phyloP scores from a whole-genome alignment of 64 coral and sea anemone genomes.

The Catalaphyllia jardinei region DNA sequence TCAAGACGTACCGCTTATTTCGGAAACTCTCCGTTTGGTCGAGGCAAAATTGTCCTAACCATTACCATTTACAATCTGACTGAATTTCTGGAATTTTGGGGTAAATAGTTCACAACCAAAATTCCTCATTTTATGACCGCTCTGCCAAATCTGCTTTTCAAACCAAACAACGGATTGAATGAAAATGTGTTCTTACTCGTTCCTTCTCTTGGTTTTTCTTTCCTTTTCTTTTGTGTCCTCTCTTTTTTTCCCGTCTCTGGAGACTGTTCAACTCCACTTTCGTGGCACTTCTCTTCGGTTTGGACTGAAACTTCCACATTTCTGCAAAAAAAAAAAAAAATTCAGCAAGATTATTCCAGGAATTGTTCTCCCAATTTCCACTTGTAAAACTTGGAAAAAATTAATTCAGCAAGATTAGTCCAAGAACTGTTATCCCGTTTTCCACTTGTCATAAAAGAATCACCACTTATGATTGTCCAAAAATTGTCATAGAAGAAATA shows the following conservation, averaged over 20 bases:
- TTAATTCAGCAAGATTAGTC: not conserved
- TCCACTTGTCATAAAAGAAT: not conserved
- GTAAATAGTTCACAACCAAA: too few relatives aligned
- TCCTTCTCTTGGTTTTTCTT: slow-evolving; percentile 40
- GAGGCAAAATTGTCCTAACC: too few relatives aligned
- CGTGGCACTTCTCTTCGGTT: not conserved
- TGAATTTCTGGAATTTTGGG: too few relatives aligned
- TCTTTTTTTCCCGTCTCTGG: slow-evolving; percentile 20
- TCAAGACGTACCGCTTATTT: too few relatives aligned
- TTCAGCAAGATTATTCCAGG: not conserved
- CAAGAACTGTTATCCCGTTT: not conserved
- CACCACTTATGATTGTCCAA: not conserved
- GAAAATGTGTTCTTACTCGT: not conserved
- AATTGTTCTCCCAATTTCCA: not conserved
- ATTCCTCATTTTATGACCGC: too few relatives aligned
- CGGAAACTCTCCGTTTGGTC: too few relatives aligned
- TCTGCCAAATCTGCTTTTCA: not conserved
- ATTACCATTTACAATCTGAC: too few relatives aligned
- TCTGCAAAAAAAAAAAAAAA: not conserved
- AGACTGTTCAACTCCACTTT: not conserved
- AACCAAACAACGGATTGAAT: not conserved
- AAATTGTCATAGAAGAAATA: too few relatives aligned
- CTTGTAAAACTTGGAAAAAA: not conserved
- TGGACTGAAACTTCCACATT: not conserved
- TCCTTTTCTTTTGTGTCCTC: slow-evolving; percentile 37